Conservation (phyloP, 2,797 vertebrate genomes). For the Otolemur crassicaudatus region DNA sequence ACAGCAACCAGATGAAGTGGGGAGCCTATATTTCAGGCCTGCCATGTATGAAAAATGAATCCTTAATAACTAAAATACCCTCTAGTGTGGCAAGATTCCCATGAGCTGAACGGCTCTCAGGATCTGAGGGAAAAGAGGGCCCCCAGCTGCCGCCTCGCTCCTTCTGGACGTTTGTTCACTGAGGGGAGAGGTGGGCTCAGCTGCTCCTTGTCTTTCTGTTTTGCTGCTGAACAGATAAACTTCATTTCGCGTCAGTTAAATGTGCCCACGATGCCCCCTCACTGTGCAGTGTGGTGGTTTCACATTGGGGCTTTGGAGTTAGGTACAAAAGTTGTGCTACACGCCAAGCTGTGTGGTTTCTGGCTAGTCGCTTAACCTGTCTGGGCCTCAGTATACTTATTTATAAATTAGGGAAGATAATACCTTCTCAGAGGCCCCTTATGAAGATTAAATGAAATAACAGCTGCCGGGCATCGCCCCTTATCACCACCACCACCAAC, state of each 20-base stretch:
- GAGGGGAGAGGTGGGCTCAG: background rate
- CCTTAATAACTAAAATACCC: background rate
- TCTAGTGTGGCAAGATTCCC: background rate
- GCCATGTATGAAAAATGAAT: background rate
- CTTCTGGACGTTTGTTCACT: background rate
- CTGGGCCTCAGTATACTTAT: background rate
- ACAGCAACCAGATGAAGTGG: background rate
- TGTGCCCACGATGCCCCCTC: accelerated
- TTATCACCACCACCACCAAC: no score
- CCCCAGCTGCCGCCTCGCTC: background rate
- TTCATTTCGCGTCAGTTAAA: background rate
- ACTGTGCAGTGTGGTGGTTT: background rate
- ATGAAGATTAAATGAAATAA: background rate
- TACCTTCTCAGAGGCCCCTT: background rate
- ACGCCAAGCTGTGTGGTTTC: background rate
- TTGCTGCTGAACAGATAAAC: background rate
- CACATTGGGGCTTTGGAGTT: background rate
- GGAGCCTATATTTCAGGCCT: background rate
- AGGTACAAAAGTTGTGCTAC: background rate
- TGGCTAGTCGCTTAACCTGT: background rate
- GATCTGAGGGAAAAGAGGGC: background rate
- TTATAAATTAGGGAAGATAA: background rate
- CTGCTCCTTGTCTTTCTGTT: background rate
- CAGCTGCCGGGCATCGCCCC: no score
- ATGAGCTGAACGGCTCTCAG: background rate